These are phyloP conservation scores for Blastobasis adustella DNA, from an alignment of 2,888 invertebrate genomes.

Conservation along the genomic window DNA sequence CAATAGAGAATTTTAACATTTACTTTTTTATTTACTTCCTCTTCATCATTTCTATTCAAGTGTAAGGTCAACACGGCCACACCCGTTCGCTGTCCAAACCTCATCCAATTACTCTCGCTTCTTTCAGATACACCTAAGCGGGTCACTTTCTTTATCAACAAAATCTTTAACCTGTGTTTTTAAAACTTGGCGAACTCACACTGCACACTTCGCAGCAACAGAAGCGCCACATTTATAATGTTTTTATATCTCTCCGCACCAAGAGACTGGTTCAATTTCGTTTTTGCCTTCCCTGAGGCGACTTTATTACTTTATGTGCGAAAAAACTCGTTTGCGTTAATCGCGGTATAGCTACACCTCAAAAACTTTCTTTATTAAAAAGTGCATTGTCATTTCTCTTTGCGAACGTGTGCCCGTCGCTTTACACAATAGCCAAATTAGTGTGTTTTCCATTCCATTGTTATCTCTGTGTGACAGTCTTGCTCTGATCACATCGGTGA, in stretches of 20 bases:
- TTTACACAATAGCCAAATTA: slow-evolving; percentile 52
- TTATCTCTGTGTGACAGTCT: slow-evolving; percentile 31
- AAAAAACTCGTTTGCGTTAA: slow-evolving; percentile 52
- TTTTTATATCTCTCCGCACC: neutral
- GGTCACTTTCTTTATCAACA: slow-evolving; percentile 56
- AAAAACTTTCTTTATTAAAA: slow-evolving; percentile 58
- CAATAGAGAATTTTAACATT: neutral
- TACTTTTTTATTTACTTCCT: too few species aligned
- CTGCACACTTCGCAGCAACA: neutral
- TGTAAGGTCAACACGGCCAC: slow-evolving; percentile 14
- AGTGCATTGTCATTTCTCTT: slow-evolving; percentile 65
- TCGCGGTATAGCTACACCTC: slow-evolving; percentile 47
- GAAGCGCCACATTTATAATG: neutral
- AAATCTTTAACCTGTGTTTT: neutral
- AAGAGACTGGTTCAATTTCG: slow-evolving; percentile 23
- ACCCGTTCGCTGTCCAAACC: slow-evolving; percentile 20
- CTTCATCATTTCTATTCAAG: neutral
- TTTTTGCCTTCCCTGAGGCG: slow-evolving; percentile 22
- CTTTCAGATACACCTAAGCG: slow-evolving; percentile 39
- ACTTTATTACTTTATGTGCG: slow-evolving; percentile 20
- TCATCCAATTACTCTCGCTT: slow-evolving; percentile 52
- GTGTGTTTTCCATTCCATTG: slow-evolving; percentile 42
- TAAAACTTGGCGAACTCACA: neutral
- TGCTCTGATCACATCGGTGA: slow-evolving; percentile 3
- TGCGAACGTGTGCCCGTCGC: slow-evolving; percentile 32